Percentiles rank a stretch among this genome's conserved stretches.
These are phyloP conservation scores for Scaptomyza pallida DNA, from an alignment of 1,140 invertebrate genomes.

Conservation along the genomic window DNA sequence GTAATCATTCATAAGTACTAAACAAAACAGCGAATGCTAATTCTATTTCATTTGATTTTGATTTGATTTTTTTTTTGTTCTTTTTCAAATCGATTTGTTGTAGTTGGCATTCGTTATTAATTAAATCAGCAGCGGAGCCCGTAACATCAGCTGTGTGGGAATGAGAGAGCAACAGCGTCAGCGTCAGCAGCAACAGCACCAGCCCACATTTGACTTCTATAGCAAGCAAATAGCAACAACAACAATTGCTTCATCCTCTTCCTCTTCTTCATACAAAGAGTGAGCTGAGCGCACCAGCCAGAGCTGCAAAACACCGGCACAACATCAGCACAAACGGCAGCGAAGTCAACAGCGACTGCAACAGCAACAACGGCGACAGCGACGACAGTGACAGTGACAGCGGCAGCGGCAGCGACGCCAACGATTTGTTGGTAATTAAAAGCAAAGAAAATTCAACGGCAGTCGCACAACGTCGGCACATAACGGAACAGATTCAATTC, in stretches of 20 bases:
- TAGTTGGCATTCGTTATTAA: slow-evolving; percentile 82
- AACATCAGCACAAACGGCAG: slow-evolving; percentile 22
- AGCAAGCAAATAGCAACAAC: slow-evolving; percentile 38
- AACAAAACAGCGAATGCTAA: slow-evolving; percentile 42
- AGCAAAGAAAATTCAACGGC: slow-evolving; percentile 59
- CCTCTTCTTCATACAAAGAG: slow-evolving; percentile 34
- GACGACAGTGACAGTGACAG: slow-evolving; percentile 20
- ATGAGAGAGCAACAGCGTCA: slow-evolving; percentile 24
- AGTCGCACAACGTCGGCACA: slow-evolving; percentile 24
- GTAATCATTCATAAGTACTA: slow-evolving; percentile 52
- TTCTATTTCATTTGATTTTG: slow-evolving; percentile 71
- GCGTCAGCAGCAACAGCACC: slow-evolving; percentile 17
- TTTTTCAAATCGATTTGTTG: slow-evolving; percentile 75
- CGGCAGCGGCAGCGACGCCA: slow-evolving; percentile 23
- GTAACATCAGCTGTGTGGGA: slow-evolving; percentile 35
- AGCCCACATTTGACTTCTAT: slow-evolving; percentile 52
- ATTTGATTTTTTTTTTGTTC: slow-evolving; percentile 38
- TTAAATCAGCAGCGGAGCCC: slow-evolving; percentile 65
- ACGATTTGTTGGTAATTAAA: slow-evolving; percentile 74
- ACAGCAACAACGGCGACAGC: slow-evolving; percentile 25
- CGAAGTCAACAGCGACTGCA: slow-evolving; percentile 15
- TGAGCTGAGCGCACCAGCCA: slow-evolving; percentile 34
- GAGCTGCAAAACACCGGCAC: slow-evolving; percentile 56
- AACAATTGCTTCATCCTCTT: slow-evolving; percentile 11
- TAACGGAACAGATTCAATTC: slow-evolving; percentile 63